phyloP scores from a whole-genome alignment of 2,113 vertebrate genomes.

The Mirounga angustirostris region DNA sequence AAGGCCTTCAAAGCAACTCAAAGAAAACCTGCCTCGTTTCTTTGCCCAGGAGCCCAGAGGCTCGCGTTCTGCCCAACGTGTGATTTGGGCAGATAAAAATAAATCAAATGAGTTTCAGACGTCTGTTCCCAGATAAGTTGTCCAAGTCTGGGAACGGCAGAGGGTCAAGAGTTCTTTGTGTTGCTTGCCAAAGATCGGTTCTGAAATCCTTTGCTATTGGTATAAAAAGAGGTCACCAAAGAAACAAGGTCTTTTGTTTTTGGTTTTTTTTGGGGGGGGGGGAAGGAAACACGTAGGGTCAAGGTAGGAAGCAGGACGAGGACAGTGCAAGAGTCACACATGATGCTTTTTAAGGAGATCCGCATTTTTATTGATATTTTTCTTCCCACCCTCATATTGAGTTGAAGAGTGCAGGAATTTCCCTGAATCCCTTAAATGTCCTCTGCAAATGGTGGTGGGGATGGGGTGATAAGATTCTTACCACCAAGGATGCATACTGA shows the following conservation, averaged over 20 bases:
- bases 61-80: slow-evolving; percentile 70
- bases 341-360: neutral
- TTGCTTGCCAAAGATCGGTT: slow-evolving; percentile 65
- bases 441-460: neutral
- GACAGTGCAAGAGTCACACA: neutral
- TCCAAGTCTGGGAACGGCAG: slow-evolving; percentile 27
- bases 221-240: slow-evolving; percentile 63
- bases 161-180: slow-evolving; percentile 62
- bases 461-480: fast-evolving
- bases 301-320: neutral
- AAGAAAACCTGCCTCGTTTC: slow-evolving; percentile 41
- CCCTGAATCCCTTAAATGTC: neutral
- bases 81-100: slow-evolving; percentile 72
- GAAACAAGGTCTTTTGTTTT: neutral
- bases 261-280: neutral
- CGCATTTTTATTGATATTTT: neutral
- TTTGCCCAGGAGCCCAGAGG: slow-evolving; percentile 52
- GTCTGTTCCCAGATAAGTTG: slow-evolving; percentile 63
- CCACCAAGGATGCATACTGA: fast-evolving
- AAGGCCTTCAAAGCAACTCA: neutral
- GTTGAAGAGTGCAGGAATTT: neutral
- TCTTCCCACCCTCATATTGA: neutral
- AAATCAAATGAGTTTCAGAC: slow-evolving; percentile 65
- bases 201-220: slow-evolving; percentile 37
- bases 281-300: neutral